Conservation (phyloP, 2,113 vertebrate genomes). For the Carassius auratus region DNA sequence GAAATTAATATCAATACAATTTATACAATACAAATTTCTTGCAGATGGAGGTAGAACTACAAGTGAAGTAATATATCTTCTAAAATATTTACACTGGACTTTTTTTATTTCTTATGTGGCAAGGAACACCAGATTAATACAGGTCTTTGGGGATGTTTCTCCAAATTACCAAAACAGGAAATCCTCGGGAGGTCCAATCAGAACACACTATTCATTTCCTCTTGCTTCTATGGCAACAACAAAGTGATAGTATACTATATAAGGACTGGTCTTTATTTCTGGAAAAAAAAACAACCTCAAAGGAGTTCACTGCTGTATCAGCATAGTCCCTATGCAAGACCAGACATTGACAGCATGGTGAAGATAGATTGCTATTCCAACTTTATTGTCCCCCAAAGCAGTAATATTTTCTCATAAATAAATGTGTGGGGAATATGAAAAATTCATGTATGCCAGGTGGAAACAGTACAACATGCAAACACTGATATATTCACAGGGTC, state of each 20-base stretch:
- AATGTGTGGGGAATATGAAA: slow-evolving; percentile 61
- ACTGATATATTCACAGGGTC: slow-evolving; percentile 47
- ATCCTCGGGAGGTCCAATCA: not conserved
- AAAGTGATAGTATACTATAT: not conserved
- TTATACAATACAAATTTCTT: not conserved
- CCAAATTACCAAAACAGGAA: not conserved
- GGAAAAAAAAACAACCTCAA: not conserved
- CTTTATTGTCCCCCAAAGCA: slow-evolving; percentile 53
- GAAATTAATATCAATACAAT: not conserved
- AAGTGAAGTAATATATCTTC: not conserved
- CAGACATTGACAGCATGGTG: not conserved
- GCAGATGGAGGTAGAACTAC: not conserved
- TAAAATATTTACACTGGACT: not conserved
- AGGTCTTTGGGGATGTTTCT: not conserved
- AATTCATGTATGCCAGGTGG: slow-evolving; percentile 61
- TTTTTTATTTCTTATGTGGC: not conserved
- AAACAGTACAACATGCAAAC: slow-evolving; percentile 32
- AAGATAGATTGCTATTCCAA: slow-evolving; percentile 53
- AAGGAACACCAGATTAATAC: not conserved
- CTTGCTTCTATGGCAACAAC: slow-evolving; percentile 13
- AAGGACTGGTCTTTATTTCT: not conserved
- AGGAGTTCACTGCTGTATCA: not conserved
- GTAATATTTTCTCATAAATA: slow-evolving; percentile 62
- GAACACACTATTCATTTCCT: not conserved
- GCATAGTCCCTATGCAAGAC: not conserved